These are phyloP conservation scores for Neogobius melanostomus DNA, from an alignment of 2,113 vertebrate genomes.

Conservation along the genomic window DNA sequence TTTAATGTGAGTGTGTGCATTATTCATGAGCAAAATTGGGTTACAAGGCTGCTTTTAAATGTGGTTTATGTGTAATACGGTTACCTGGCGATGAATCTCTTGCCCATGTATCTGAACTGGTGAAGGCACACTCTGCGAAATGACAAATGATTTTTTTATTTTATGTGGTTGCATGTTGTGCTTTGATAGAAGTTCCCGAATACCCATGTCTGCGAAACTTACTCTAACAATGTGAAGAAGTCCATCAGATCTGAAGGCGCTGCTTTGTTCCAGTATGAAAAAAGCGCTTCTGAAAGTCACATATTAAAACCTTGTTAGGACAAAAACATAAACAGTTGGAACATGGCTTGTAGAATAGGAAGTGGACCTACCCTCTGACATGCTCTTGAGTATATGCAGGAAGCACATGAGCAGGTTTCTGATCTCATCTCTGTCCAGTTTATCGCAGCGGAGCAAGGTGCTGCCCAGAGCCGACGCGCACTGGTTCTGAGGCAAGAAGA, in stretches of 20 bases:
- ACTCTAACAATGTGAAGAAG: conserved; percentile 96
- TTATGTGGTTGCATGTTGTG: too few relatives aligned
- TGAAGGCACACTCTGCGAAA: conserved; percentile 89
- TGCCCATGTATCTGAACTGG: conserved; percentile 99
- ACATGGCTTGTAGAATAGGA: background rate
- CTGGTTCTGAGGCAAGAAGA: conserved; percentile 80
- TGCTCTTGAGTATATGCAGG: conserved; percentile 93
- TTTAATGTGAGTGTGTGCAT: conserved; percentile 16
- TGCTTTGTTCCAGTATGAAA: conserved; percentile 97
- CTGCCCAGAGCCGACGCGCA: conserved; percentile 81
- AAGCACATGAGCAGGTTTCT: conserved; percentile 96
- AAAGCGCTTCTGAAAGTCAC: conserved; percentile 84
- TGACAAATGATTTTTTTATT: background rate
- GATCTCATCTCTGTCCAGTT: conserved; percentile 93
- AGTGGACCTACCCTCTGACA: conserved; percentile 89
- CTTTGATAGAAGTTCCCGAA: too few relatives aligned
- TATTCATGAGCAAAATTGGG: background rate
- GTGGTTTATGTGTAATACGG: background rate
- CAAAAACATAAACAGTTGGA: background rate
- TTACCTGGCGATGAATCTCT: conserved; percentile 96
- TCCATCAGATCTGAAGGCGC: conserved; percentile 90
- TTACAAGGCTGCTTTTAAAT: background rate
- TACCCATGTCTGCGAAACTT: conserved; percentile 62
- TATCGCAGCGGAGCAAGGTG: conserved; percentile 87
- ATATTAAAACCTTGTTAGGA: background rate